A percentile compares a stretch with the other conserved stretches of the same genome.
phyloP scores from a whole-genome alignment of 2,113 vertebrate species.

The Nettapus auritus region DNA sequence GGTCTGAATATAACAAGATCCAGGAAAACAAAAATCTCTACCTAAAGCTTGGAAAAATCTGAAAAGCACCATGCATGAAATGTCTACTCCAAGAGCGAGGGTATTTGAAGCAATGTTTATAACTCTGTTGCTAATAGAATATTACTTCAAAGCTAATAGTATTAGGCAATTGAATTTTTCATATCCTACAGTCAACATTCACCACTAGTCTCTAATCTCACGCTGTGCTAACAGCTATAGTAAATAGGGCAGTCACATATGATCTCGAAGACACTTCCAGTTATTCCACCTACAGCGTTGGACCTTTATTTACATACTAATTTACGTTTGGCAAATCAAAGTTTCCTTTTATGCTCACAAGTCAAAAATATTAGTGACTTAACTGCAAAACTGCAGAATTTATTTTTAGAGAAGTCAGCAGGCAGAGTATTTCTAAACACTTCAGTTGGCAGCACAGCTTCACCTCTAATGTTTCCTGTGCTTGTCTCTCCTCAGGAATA shows the following conservation, averaged over 20 bases:
- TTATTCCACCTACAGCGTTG: not conserved
- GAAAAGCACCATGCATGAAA: not conserved
- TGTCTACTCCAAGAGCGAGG: not conserved
- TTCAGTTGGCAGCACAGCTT: not conserved
- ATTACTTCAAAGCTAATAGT: slow-evolving; percentile 11
- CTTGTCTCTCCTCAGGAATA: not conserved
- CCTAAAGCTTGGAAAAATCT: not conserved
- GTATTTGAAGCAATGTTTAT: not conserved
- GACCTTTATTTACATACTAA: not conserved
- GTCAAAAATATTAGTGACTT: not conserved
- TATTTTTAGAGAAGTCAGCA: slow-evolving; percentile 18
- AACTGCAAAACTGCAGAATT: not conserved
- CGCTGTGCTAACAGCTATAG: not conserved
- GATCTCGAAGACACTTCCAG: not conserved
- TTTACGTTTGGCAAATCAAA: not conserved
- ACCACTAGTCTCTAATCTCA: not conserved
- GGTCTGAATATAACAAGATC: not conserved
- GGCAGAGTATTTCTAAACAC: slow-evolving; percentile 11
- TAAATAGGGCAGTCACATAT: not conserved
- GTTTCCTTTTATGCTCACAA: not conserved
- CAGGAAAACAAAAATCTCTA: not conserved
- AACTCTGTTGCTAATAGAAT: not conserved
- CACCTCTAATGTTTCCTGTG: not conserved
- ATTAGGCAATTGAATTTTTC: not conserved
- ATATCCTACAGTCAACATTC: not conserved